A percentile compares a stretch with the other conserved stretches of the same genome.
These are phyloP conservation scores for Holothuria leucospilota DNA, from an alignment of 53 echinoderm and acorn worm genomes.

Conservation along the genomic window DNA sequence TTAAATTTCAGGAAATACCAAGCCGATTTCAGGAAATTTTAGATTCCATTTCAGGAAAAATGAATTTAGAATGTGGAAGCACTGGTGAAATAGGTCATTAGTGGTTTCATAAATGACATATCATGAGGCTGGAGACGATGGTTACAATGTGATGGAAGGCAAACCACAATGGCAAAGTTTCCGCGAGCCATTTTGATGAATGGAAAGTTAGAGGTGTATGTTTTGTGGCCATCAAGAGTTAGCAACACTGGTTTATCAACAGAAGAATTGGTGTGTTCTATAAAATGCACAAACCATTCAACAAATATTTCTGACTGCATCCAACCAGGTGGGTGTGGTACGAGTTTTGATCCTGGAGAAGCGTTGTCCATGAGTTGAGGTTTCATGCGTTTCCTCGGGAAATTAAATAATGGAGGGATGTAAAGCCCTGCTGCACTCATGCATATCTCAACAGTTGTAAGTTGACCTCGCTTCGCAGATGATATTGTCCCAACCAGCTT, in stretches of 20 bases:
- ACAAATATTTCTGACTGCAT: conserved; percentile 68
- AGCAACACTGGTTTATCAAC: conserved; percentile 24
- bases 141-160: conserved; percentile 30
- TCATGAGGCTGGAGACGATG: conserved; percentile 44
- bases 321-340: conserved; percentile 66
- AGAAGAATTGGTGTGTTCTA: conserved; percentile 47
- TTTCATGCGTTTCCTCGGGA: conserved; percentile 48
- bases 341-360: conserved; percentile 56
- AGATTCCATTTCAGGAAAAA: too few species aligned
- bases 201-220: conserved; percentile 31
- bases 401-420: conserved; percentile 37
- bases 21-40: too few species aligned
- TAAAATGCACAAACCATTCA: conserved; percentile 64
- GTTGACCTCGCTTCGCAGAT: conserved; percentile 43
- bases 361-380: conserved; percentile 47
- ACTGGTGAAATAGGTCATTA: conserved; percentile 27
- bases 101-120: conserved; percentile 30
- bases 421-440: conserved; percentile 45
- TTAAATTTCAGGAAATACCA: too few species aligned
- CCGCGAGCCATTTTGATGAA: conserved; percentile 28
- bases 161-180: conserved; percentile 11
- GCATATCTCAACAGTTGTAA: conserved; percentile 29
- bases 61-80: too few species aligned
- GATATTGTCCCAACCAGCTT: conserved; percentile 33
- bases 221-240: conserved; percentile 14